Evolutionary conservation across 2,113 vertebrate species (phyloP).

Genomic region (Diphyllodes magnificus): DNA sequence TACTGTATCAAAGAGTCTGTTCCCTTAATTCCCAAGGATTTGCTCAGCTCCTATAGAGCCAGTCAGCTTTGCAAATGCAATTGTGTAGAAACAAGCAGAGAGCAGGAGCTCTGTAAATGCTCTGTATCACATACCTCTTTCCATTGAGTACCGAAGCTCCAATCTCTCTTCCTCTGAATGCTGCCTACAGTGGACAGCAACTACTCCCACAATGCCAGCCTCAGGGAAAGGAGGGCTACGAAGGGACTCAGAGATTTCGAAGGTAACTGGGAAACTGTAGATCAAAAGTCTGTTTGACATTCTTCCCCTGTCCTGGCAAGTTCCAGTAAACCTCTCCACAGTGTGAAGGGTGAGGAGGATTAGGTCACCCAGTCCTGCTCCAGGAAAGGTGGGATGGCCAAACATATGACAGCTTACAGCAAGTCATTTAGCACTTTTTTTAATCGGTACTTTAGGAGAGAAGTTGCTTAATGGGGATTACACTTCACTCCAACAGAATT

Average conservation of each 20-base stretch:
- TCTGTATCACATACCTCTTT: constrained; percentile 35
- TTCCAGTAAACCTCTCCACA: constrained; percentile 28
- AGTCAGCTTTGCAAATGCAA: background rate
- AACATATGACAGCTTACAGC: background rate
- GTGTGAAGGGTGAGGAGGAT: background rate
- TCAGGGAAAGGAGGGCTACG: background rate
- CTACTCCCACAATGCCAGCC: background rate
- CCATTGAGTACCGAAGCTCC: constrained; percentile 5
- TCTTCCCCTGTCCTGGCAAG: background rate
- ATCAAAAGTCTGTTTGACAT: background rate
- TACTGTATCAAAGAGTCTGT: background rate
- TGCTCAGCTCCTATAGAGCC: background rate
- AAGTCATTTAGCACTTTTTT: background rate
- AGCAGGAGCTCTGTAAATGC: background rate
- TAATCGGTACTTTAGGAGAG: background rate
- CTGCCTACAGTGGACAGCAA: background rate
- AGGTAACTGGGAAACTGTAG: background rate
- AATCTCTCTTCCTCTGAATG: background rate
- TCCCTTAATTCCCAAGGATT: background rate
- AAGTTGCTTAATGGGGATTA: constrained; percentile 13
- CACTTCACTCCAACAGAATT: background rate
- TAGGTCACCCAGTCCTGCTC: constrained; percentile 29
- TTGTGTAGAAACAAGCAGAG: background rate
- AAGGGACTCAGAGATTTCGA: background rate
- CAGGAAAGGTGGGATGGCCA: constrained; percentile 42